Percentiles rank a stretch among this genome's conserved stretches.
These are phyloP conservation scores for Xiphias gladius DNA, from an alignment of 2,113 vertebrate species.

Conservation along the genomic window DNA sequence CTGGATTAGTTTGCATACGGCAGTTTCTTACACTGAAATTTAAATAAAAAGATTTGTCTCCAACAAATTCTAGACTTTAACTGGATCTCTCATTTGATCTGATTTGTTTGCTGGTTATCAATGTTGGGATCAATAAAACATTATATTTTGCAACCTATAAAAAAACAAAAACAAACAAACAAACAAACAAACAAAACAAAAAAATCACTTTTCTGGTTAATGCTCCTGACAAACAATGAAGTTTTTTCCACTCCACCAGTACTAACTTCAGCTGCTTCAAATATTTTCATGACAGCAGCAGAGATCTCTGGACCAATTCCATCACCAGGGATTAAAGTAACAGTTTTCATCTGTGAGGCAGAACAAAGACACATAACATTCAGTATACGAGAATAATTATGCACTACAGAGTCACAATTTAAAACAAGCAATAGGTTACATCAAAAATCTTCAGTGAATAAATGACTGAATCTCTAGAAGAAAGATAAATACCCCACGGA, in stretches of 20 bases:
- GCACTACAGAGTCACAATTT: background rate
- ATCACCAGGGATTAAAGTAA: conserved; percentile 97
- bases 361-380: conserved; percentile 39
- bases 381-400: background rate
- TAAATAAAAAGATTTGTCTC: background rate
- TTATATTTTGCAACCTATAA: too few relatives aligned
- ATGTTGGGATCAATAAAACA: too few relatives aligned
- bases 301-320: conserved; percentile 98
- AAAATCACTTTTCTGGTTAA: background rate
- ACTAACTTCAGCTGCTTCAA: conserved; percentile 92
- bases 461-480: background rate
- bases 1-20: background rate
- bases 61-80: background rate
- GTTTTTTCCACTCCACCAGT: background rate
- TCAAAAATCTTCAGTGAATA: background rate
- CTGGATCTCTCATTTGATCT: background rate
- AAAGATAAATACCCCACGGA: conserved; percentile 88
- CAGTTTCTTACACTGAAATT: background rate
- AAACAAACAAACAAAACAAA: too few relatives aligned
- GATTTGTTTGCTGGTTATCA: background rate
- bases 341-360: conserved; percentile 88
- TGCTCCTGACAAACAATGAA: background rate
- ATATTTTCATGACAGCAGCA: conserved; percentile 93
- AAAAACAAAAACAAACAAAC: too few relatives aligned
- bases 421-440: background rate